Evolutionary conservation across 1,140 invertebrate species (phyloP).

Genomic region (Pogonus chalceus): DNA sequence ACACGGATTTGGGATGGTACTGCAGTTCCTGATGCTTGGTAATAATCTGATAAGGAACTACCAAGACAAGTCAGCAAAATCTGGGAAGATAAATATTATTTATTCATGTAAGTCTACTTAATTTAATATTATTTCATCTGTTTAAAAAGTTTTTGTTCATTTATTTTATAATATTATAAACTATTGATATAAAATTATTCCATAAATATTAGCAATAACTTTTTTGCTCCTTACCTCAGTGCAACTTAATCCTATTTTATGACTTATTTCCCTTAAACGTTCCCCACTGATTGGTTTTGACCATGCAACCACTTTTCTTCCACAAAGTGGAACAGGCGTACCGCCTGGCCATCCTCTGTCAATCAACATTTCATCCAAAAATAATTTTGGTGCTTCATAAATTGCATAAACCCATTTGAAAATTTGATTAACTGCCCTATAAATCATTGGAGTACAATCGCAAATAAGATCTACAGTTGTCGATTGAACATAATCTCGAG

Average conservation of each 20-base stretch:
- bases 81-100: no score
- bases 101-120: no score
- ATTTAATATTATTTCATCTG: no score
- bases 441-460: constrained; percentile 46
- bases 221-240: constrained; percentile 33
- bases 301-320: constrained; percentile 68
- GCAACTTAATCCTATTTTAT: constrained; percentile 49
- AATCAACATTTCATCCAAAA: constrained; percentile 48
- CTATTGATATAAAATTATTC: no score
- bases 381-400: constrained; percentile 44
- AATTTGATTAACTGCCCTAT: constrained; percentile 43
- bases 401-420: constrained; percentile 43
- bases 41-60: constrained; percentile 35
- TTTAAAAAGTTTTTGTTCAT: no score
- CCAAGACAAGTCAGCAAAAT: constrained; percentile 32
- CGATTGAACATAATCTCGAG: not conserved
- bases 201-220: no score
- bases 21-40: not conserved
- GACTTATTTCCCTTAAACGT: constrained; percentile 41
- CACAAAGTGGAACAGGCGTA: constrained; percentile 55
- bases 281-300: constrained; percentile 52
- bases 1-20: constrained; percentile 35
- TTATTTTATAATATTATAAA: no score
- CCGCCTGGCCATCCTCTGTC: constrained; percentile 32
- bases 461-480: constrained; percentile 38